These are phyloP conservation scores for Halcyon malimbica DNA, from an alignment of 2,113 vertebrate genomes.

Conservation along the genomic window DNA sequence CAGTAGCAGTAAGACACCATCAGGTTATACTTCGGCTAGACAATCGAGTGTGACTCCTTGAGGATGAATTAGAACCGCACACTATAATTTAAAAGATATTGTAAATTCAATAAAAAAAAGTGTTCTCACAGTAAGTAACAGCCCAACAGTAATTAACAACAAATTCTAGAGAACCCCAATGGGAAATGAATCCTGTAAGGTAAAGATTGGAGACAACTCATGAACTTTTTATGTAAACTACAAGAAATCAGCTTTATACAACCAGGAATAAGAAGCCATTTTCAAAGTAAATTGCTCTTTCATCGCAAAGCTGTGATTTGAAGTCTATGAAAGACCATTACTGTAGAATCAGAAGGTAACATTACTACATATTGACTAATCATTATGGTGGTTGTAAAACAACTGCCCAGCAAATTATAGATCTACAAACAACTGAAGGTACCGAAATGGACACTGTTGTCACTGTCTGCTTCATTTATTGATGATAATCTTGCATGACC, in stretches of 20 bases:
- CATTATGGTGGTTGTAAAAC: conserved; percentile 50
- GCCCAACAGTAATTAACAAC: neutral
- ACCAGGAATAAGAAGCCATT: neutral
- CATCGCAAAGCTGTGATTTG: neutral
- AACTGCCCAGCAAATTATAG: conserved; percentile 53
- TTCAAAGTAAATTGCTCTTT: neutral
- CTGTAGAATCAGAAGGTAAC: conserved; percentile 8
- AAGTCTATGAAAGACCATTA: neutral
- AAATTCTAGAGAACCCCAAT: neutral
- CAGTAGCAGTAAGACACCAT: neutral
- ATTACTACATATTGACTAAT: conserved; percentile 19
- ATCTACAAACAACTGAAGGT: conserved; percentile 12
- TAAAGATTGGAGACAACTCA: neutral
- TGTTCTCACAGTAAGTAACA: neutral
- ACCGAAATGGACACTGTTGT: conserved; percentile 31
- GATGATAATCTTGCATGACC: conserved; percentile 57
- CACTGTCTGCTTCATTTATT: conserved; percentile 53
- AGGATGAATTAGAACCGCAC: neutral
- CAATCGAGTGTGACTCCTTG: neutral
- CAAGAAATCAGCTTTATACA: neutral
- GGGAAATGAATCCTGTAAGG: neutral
- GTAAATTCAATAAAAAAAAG: neutral
- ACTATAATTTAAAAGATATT: neutral
- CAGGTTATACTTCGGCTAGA: neutral
- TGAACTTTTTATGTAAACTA: neutral